Percentiles rank a stretch among this genome's conserved stretches.
These are phyloP conservation scores for Pomatostomus ruficeps DNA, from an alignment of 2,113 vertebrate genomes.

Conservation along the genomic window DNA sequence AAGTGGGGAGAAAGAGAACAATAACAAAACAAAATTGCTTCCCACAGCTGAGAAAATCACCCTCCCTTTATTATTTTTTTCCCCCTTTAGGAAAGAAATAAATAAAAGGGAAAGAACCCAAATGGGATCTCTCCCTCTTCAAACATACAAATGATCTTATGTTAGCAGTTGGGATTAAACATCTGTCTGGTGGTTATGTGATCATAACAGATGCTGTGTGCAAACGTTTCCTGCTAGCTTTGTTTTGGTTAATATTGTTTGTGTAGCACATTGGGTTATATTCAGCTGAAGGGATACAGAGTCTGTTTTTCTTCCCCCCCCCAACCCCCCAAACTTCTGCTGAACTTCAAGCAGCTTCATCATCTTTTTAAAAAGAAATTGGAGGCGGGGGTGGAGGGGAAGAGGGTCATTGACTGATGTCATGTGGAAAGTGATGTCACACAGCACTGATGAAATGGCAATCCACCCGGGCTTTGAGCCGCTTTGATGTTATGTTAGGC, in stretches of 20 bases:
- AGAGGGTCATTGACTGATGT: conserved; percentile 30
- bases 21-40: conserved; percentile 54
- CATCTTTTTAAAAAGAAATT: conserved; percentile 55
- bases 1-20: conserved; percentile 60
- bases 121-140: conserved; percentile 84
- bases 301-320: conserved; percentile 40
- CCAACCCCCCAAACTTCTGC: conserved; percentile 58
- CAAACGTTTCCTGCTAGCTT: conserved; percentile 79
- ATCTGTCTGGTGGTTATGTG: conserved; percentile 92
- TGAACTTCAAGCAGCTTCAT: conserved; percentile 64
- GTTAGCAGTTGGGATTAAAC: conserved; percentile 95
- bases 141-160: conserved; percentile 91
- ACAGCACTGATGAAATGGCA: conserved; percentile 50
- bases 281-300: conserved; percentile 76
- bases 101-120: conserved; percentile 76
- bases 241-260: conserved; percentile 85
- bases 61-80: conserved; percentile 57
- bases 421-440: conserved; percentile 67
- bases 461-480: conserved; percentile 6
- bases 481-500: conserved; percentile 48
- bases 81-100: conserved; percentile 75
- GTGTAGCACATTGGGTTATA: conserved; percentile 84
- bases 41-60: conserved; percentile 68
- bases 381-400: conserved; percentile 9
- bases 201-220: conserved; percentile 89